Evolutionary conservation across 2,888 invertebrate genomes (phyloP).

Genomic region (Camponotus fellah): DNA sequence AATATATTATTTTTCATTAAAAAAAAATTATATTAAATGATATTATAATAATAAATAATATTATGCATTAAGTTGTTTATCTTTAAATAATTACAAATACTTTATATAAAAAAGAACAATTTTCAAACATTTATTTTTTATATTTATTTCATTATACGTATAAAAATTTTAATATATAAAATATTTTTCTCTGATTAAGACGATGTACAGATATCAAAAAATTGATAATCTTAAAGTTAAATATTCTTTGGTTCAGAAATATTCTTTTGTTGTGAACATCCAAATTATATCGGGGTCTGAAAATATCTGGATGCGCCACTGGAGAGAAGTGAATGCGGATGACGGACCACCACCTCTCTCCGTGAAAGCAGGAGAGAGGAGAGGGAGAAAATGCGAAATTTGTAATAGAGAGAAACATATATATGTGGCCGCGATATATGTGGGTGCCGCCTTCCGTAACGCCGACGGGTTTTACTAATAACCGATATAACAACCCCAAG

Average conservation of each 20-base stretch:
- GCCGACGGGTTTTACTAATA: constrained; percentile 85
- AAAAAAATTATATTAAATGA: neutral
- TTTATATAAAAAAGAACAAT: neutral
- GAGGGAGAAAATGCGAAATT: constrained; percentile 78
- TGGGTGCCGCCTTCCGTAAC: constrained; percentile 84
- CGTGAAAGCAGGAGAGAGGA: constrained; percentile 8
- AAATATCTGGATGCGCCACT: neutral
- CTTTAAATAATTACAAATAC: neutral
- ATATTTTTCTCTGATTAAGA: neutral
- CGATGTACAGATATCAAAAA: neutral
- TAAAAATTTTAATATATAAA: neutral
- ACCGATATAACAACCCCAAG: constrained; percentile 83
- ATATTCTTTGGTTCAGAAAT: neutral
- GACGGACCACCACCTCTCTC: neutral
- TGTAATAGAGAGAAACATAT: constrained; percentile 82
- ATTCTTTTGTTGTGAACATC: too few relatives aligned
- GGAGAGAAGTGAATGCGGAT: constrained; percentile 8
- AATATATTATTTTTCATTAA: neutral
- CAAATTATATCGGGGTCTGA: neutral
- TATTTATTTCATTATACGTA: neutral
- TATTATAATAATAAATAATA: neutral
- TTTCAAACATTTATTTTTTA: neutral
- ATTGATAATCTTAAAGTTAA: neutral
- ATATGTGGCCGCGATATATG: constrained; percentile 79
- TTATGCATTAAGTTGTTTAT: neutral